Percentiles rank a stretch among this genome's conserved stretches.
Conservation (phyloP, 2,797 vertebrate genomes). For the Darevskia mixta region DNA sequence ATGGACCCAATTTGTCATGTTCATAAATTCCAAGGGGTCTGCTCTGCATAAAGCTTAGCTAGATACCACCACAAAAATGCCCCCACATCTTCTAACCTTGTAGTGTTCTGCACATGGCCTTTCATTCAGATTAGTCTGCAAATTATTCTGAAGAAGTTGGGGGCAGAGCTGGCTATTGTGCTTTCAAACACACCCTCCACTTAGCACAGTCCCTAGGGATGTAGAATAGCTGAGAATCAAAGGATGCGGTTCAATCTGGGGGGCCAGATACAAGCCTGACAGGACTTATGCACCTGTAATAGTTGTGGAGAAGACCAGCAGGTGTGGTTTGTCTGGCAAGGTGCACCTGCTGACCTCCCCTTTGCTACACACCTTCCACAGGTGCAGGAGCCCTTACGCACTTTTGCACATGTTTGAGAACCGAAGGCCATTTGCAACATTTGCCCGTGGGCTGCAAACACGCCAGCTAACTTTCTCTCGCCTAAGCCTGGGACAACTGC, state of each 20-base stretch:
- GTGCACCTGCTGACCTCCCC: neutral
- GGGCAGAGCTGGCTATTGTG: neutral
- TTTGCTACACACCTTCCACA: neutral
- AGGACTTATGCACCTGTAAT: too few relatives aligned
- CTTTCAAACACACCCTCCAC: neutral
- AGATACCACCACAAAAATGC: too few relatives aligned
- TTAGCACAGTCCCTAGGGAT: neutral
- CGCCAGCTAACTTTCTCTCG: conserved; percentile 38
- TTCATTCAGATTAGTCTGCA: neutral
- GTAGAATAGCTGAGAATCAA: neutral
- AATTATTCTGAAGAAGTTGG: neutral
- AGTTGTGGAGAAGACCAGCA: too few relatives aligned
- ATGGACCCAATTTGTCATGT: too few relatives aligned
- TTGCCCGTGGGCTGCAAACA: conserved; percentile 15
- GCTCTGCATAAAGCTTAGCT: too few relatives aligned
- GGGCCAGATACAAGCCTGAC: too few relatives aligned
- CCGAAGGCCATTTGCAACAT: neutral
- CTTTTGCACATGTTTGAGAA: neutral
- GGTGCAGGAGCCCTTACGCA: neutral
- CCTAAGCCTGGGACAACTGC: conserved; percentile 7
- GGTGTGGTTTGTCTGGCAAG: too few relatives aligned
- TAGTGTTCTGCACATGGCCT: too few relatives aligned
- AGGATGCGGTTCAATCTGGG: neutral
- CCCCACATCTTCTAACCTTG: too few relatives aligned
- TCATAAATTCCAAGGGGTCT: too few relatives aligned